Evolutionary conservation across 2,797 vertebrate genomes (phyloP).

Genomic region (Parauchenoglanis punctatus): DNA sequence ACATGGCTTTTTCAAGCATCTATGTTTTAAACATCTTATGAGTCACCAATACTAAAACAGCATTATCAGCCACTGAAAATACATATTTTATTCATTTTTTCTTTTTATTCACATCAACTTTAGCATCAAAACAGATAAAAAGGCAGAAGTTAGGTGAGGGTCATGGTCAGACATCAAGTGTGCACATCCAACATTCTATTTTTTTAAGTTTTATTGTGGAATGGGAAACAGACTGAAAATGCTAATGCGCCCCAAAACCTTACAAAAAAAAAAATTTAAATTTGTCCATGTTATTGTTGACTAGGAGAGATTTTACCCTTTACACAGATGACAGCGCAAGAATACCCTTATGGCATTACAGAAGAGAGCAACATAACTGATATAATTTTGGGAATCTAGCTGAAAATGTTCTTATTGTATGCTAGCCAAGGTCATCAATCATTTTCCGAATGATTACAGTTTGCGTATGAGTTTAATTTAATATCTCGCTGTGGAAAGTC

Average conservation of each 20-base stretch:
- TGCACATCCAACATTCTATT: neutral
- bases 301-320: slow-evolving; percentile 8
- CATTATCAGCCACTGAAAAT: neutral
- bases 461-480: slow-evolving; percentile 59
- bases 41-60: neutral
- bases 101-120: slow-evolving; percentile 23
- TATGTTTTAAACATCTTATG: slow-evolving; percentile 17
- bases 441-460: slow-evolving; percentile 55
- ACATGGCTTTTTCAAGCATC: slow-evolving; percentile 20
- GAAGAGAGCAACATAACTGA: slow-evolving; percentile 36
- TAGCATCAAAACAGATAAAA: slow-evolving; percentile 11
- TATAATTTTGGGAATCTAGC: slow-evolving; percentile 45
- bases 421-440: slow-evolving; percentile 57
- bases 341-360: slow-evolving; percentile 19
- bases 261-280: neutral
- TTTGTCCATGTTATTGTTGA: neutral
- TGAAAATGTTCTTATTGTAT: slow-evolving; percentile 50
- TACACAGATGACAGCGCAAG: slow-evolving; percentile 23
- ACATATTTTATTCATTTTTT: neutral
- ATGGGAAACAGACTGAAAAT: neutral
- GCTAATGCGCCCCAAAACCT: neutral
- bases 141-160: neutral
- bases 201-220: neutral
- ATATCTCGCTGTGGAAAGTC: slow-evolving; percentile 41
- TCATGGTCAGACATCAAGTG: neutral